Conservation (phyloP, 1,140 invertebrate genomes). For the Drosophila yakuba region DNA sequence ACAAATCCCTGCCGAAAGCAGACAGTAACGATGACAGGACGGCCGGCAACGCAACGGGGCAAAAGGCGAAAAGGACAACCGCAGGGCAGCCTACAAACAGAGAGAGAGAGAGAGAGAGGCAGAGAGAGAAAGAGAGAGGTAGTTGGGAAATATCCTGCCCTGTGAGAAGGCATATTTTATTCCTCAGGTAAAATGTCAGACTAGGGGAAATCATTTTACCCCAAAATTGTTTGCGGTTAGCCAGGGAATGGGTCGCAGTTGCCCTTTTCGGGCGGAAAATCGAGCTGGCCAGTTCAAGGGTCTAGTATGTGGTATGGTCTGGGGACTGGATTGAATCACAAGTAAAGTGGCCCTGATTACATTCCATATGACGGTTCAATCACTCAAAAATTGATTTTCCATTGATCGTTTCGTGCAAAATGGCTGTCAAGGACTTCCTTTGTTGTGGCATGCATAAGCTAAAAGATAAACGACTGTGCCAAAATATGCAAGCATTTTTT, state of each 20-base stretch:
- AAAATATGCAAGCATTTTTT: no score
- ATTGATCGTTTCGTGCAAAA: not conserved
- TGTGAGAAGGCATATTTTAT: conserved; percentile 53
- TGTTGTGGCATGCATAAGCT: not conserved
- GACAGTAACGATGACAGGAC: conserved; percentile 73
- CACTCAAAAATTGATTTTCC: conserved; percentile 6
- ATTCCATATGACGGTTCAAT: conserved; percentile 12
- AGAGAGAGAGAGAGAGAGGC: not conserved
- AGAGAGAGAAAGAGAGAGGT: conserved; percentile 5
- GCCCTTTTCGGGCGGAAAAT: conserved; percentile 12
- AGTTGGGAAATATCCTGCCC: conserved; percentile 9
- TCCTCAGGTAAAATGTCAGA: conserved; percentile 38
- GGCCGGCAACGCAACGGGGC: conserved; percentile 40
- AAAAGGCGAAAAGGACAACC: conserved; percentile 51
- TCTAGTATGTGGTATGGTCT: not conserved
- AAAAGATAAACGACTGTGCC: no score
- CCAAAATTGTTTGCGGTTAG: conserved; percentile 29
- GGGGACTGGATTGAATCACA: conserved; percentile 3
- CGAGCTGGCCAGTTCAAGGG: conserved; percentile 4
- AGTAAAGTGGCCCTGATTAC: conserved; percentile 24
- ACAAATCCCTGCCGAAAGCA: conserved; percentile 81
- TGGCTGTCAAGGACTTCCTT: not conserved
- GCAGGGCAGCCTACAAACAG: conserved; percentile 8
- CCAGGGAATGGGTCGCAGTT: conserved; percentile 21
- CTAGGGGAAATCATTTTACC: conserved; percentile 35